phyloP scores from a whole-genome alignment of 2,888 invertebrate genomes.

The Xestia rhomboidea region DNA sequence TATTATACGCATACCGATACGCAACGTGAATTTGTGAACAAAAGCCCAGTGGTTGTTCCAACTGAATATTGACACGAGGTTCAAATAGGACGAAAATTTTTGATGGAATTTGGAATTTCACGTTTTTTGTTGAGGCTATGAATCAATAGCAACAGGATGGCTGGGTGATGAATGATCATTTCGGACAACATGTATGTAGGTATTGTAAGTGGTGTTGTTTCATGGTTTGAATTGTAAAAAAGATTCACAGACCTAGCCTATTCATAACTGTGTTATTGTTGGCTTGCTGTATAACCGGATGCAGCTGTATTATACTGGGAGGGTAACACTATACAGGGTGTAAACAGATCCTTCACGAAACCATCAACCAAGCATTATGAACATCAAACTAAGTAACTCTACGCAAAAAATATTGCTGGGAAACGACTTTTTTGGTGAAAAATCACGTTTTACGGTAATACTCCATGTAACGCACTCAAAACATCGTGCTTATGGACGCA shows the following conservation, averaged over 20 bases:
- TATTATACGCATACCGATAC: conserved; percentile 71
- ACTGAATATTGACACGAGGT: conserved; percentile 68
- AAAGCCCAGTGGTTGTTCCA: conserved; percentile 67
- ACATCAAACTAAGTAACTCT: no score
- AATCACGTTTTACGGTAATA: no score
- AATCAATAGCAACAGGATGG: conserved; percentile 37
- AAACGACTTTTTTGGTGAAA: no score
- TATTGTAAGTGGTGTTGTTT: not conserved
- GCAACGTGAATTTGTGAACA: conserved; percentile 72
- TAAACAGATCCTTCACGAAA: no score
- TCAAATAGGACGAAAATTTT: conserved; percentile 53
- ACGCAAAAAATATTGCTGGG: no score
- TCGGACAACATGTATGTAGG: not conserved
- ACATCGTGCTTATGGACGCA: no score
- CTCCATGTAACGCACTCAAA: no score
- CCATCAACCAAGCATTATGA: no score
- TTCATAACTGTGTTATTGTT: not conserved
- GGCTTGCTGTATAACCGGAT: not conserved
- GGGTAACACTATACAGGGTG: not conserved
- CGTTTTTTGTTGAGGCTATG: conserved; percentile 51
- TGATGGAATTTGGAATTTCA: conserved; percentile 51
- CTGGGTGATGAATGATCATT: conserved; percentile 24
- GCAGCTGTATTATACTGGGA: not conserved
- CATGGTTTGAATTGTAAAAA: not conserved
- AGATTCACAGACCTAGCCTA: not conserved